Conservation (phyloP, 1,140 invertebrate species). For the Hylaeus volcanicus region DNA sequence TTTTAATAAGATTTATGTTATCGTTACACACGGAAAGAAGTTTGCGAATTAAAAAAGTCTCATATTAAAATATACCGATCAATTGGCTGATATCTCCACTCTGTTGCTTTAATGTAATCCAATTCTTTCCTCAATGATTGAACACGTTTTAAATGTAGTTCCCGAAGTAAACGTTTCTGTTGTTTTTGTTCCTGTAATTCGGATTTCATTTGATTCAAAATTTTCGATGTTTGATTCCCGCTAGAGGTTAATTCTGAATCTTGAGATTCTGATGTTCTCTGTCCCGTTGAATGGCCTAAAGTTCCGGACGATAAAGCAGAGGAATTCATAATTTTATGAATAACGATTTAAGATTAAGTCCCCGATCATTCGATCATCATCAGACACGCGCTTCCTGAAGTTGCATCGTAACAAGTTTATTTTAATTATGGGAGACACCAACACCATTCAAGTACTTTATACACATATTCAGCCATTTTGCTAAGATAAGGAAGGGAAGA, state of each 20-base stretch:
- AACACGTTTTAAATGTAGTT: conserved; percentile 83
- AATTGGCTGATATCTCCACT: conserved; percentile 85
- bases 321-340: conserved; percentile 72
- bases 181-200: conserved; percentile 75
- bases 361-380: background rate
- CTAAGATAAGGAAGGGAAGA: too few species aligned
- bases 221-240: conserved; percentile 69
- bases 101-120: conserved; percentile 85
- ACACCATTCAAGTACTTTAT: too few species aligned
- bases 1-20: background rate
- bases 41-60: background rate
- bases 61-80: conserved; percentile 65
- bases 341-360: background rate
- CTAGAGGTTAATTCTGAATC: conserved; percentile 72
- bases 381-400: background rate
- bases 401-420: too few species aligned
- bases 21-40: background rate
- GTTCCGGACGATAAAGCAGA: conserved; percentile 71
- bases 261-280: conserved; percentile 72
- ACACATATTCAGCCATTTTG: too few species aligned
- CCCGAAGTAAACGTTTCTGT: conserved; percentile 72
- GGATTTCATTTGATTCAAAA: conserved; percentile 76
- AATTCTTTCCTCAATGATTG: conserved; percentile 85
- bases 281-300: conserved; percentile 70
- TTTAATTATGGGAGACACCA: too few species aligned